Conservation (phyloP, 2,888 invertebrate genomes). For the Antitype chi region DNA sequence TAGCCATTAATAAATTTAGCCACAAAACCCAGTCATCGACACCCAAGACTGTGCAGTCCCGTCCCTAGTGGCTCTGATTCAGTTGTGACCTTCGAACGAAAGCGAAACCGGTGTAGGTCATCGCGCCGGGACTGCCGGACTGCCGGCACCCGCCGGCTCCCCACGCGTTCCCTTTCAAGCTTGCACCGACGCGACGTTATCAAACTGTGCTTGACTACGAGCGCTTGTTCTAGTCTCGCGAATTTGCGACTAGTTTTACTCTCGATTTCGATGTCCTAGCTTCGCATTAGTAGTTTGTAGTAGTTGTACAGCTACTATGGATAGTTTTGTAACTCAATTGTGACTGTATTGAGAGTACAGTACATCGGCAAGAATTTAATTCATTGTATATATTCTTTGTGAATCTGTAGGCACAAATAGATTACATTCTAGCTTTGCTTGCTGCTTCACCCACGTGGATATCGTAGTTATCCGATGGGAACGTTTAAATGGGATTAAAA, state of each 20-base stretch:
- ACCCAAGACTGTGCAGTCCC: conserved; percentile 23
- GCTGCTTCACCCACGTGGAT: no score
- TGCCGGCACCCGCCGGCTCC: conserved; percentile 53
- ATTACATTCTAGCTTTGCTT: neutral
- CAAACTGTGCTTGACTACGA: conserved; percentile 18
- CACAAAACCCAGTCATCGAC: conserved; percentile 23
- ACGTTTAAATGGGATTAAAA: no score
- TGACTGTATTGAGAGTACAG: neutral
- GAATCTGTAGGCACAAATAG: neutral
- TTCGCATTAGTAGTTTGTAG: neutral
- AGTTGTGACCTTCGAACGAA: conserved; percentile 87
- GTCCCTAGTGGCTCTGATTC: conserved; percentile 77
- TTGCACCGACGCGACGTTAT: conserved; percentile 53
- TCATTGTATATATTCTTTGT: neutral
- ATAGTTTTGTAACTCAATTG: neutral
- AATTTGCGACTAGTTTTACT: conserved; percentile 16
- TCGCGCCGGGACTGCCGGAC: conserved; percentile 71
- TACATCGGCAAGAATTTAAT: neutral
- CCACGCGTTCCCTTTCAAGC: conserved; percentile 76
- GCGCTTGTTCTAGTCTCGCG: neutral
- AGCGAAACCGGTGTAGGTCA: conserved; percentile 89
- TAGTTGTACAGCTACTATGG: neutral
- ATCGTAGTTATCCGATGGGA: no score
- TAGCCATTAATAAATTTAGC: neutral
- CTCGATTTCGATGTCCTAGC: conserved; percentile 20